These are phyloP conservation scores for Platygyra sinensis DNA, from an alignment of 64 coral and sea anemone genomes.

Conservation along the genomic window DNA sequence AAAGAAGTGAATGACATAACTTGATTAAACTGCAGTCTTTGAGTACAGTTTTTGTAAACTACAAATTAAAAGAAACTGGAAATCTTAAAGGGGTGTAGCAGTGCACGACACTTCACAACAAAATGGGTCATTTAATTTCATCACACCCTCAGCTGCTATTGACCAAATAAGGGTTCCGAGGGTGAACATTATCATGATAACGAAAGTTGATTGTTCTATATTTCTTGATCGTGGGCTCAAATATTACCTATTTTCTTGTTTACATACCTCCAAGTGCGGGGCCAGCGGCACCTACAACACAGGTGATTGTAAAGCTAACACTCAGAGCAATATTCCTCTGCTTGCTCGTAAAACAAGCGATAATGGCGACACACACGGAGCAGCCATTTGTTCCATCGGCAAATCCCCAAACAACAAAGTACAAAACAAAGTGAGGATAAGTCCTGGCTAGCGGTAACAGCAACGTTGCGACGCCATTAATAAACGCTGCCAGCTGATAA, in stretches of 20 bases:
- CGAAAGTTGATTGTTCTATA: no score
- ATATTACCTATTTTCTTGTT: neutral
- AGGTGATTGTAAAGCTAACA: neutral
- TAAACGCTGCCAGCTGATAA: neutral
- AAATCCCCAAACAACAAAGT: constrained; percentile 35
- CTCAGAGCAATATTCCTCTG: neutral
- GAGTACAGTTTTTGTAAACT: no score
- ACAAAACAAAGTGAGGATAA: constrained; percentile 22
- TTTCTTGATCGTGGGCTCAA: neutral
- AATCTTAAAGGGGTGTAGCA: no score
- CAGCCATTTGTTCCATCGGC: constrained; percentile 24
- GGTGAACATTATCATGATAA: no score
- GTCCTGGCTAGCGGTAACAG: constrained; percentile 7
- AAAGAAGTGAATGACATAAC: no score
- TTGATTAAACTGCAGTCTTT: no score
- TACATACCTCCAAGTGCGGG: constrained; percentile 16
- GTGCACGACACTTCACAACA: no score
- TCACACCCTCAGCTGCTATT: no score
- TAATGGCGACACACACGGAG: constrained; percentile 2
- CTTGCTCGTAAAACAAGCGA: constrained; percentile 16
- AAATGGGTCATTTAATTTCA: no score
- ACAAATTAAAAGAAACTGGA: no score
- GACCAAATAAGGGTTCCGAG: no score
- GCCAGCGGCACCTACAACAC: neutral
- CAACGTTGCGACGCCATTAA: constrained; percentile 33